Base-by-base conservation (phyloP, 2,888 invertebrate species). In the Notodonta dromedarius region DNA sequence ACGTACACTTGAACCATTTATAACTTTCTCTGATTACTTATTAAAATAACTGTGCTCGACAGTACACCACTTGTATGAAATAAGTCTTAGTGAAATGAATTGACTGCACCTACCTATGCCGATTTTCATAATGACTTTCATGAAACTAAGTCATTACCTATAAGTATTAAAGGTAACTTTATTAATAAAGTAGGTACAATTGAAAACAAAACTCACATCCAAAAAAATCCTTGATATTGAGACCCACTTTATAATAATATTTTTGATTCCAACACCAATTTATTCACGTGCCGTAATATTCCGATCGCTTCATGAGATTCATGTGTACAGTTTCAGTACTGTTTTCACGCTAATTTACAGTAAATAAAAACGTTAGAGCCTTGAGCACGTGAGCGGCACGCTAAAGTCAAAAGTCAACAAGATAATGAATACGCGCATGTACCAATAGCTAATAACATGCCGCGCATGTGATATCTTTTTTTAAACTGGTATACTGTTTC, bases 361-460 rank as follows among this genome's bases (percentile, higher is more conserved):
- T 62, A 61, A 48, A 57, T 56, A 56, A 54, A 11, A 4, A 42
- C 12, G 42, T 42, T 9, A 40, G 40, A 54, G n/a, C n/a, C n/a
- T n/a, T n/a, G n/a, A n/a, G 14, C 51, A 56, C 58, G 48, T 53
- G 57, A 66, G 70, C 79, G 77, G 79, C 79, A 76, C 73, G 70
- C 61, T 12, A 69, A 62, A 85, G 87, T 87, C 86, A 88, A 84
- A 85, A 75, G 89, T 89, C 87, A 89, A 88, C 74, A 88, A 84
- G 88, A 89, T 84, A n/a, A 82, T 24, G 24, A 80, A 77, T 70
- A 69, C 76, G 76, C 68, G 67, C 69, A 59, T 59, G 44, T 61
- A 61, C 4, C 50, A 9, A n/a, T 9, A 24, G 51, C 8, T 40
- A 24, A 40, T 40, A 40, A 6, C 11, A 11, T 42, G 35, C 35